phyloP scores from a whole-genome alignment of 2,888 invertebrate genomes.

The Lucinisca nassula region DNA sequence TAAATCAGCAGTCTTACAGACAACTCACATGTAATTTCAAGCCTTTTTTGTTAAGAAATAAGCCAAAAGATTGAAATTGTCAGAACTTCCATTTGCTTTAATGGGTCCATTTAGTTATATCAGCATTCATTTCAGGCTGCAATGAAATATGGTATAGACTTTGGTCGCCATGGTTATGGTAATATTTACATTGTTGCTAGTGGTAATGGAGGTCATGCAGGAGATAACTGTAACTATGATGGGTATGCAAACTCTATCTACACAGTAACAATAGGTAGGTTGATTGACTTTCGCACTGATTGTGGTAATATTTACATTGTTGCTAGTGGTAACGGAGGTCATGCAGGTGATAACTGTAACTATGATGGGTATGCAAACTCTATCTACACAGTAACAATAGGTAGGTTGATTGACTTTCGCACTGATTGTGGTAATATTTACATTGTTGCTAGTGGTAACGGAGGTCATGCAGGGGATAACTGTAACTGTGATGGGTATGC shows the following conservation, averaged over 20 bases:
- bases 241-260: conserved; percentile 89
- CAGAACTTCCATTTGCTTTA: too few species aligned
- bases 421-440: conserved; percentile 88
- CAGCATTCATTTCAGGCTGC: conserved; percentile 84
- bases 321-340: conserved; percentile 88
- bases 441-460: conserved; percentile 88
- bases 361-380: conserved; percentile 89
- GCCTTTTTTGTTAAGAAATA: too few species aligned
- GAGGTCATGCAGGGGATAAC: conserved; percentile 87
- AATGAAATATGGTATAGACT: conserved; percentile 86
- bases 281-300: conserved; percentile 86
- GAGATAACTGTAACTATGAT: conserved; percentile 89
- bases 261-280: conserved; percentile 87
- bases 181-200: conserved; percentile 88
- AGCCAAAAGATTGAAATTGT: too few species aligned
- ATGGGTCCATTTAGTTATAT: too few species aligned
- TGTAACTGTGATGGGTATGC: conserved; percentile 89
- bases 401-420: conserved; percentile 86
- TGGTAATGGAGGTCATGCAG: conserved; percentile 87
- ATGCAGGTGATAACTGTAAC: conserved; percentile 88
- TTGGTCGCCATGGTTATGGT: conserved; percentile 87
- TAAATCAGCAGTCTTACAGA: too few species aligned
- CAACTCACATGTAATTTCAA: too few species aligned
- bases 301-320: conserved; percentile 88
- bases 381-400: conserved; percentile 88